Conservation (phyloP, 1,140 invertebrate genomes). For the Notospermus geniculatus region DNA sequence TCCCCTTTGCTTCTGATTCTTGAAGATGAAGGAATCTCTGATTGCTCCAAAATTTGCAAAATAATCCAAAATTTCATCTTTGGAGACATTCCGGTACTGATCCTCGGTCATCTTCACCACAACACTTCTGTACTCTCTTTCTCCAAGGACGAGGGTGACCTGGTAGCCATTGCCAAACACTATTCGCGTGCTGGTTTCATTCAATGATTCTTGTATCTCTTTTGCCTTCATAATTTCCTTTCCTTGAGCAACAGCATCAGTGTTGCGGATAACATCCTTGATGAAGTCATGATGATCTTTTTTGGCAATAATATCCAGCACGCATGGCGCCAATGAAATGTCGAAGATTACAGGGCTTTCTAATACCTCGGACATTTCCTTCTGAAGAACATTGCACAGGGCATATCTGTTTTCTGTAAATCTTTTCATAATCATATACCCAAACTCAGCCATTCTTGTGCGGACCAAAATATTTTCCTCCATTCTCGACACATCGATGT, state of each 20-base stretch:
- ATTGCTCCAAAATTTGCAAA: slow-evolving; percentile 12
- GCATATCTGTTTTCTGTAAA: neutral
- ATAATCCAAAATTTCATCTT: neutral
- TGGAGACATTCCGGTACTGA: neutral
- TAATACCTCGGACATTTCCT: neutral
- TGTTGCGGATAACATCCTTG: too few species aligned
- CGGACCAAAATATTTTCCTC: neutral
- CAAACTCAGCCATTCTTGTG: neutral
- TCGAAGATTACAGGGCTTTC: neutral
- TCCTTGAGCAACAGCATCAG: neutral
- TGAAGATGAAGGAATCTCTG: neutral
- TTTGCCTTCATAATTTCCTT: neutral
- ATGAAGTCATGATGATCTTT: neutral
- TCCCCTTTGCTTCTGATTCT: neutral
- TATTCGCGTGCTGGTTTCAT: neutral
- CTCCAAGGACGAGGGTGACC: neutral
- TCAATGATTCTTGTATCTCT: neutral
- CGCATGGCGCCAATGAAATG: neutral
- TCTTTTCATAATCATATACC: neutral
- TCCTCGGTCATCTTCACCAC: neutral
- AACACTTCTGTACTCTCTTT: neutral
- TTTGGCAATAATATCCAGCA: neutral
- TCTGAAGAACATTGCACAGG: neutral
- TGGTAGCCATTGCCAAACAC: neutral
- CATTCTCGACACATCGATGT: slow-evolving; percentile 25